Conservation (phyloP, 2,797 vertebrate genomes). For the Caiman crocodilus region DNA sequence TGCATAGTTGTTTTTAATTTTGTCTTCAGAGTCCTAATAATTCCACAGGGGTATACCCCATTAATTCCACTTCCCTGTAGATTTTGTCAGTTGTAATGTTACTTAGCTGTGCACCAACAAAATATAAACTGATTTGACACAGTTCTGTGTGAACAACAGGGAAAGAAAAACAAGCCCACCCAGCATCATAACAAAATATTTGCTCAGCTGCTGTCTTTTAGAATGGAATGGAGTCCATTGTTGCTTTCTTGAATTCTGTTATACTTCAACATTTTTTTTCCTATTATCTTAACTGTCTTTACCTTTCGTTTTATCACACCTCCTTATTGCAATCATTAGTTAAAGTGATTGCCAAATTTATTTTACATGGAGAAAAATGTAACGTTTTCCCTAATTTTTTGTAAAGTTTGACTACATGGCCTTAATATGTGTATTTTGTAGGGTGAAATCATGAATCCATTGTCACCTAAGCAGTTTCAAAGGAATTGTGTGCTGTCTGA, state of each 20-base stretch:
- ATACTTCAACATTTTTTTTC: background rate
- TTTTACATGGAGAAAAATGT: background rate
- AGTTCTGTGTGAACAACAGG: slow-evolving; percentile 15
- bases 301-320: background rate
- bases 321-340: background rate
- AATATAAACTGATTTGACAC: background rate
- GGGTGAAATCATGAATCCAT: background rate
- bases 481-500: background rate
- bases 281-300: background rate
- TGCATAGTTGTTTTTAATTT: background rate
- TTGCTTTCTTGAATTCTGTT: background rate
- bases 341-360: background rate
- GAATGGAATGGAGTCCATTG: background rate
- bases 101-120: slow-evolving; percentile 28
- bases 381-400: background rate
- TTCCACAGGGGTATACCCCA: background rate
- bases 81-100: slow-evolving; percentile 21
- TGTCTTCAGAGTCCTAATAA: background rate
- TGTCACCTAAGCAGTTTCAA: background rate
- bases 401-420: fast-evolving
- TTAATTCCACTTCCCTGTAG: background rate
- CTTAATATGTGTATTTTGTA: background rate
- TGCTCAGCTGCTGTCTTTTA: background rate
- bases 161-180: background rate
- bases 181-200: background rate